Conservation (phyloP, 2,888 invertebrate genomes). For the Philonicus albiceps region DNA sequence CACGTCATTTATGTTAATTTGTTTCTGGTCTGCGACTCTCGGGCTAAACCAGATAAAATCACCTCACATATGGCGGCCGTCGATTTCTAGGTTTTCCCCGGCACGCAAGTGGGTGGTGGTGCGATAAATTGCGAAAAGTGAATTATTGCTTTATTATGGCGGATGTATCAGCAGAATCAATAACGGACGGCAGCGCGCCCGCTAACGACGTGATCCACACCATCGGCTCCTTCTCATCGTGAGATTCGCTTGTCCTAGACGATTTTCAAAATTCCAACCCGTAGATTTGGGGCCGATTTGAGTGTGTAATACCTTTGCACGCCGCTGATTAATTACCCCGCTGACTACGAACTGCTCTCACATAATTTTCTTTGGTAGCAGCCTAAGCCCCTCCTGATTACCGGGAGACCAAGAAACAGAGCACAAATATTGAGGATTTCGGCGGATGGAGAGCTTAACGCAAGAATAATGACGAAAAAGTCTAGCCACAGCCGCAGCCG, state of each 20-base stretch:
- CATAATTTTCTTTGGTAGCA: not conserved
- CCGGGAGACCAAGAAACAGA: not conserved
- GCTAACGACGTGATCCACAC: not conserved
- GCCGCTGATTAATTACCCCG: constrained; percentile 25
- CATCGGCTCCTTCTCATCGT: not conserved
- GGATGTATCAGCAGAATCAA: constrained; percentile 15
- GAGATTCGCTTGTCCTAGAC: not conserved
- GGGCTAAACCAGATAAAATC: constrained; percentile 5
- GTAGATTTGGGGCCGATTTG: not conserved
- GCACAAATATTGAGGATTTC: constrained; percentile 33
- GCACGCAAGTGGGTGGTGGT: constrained; percentile 16
- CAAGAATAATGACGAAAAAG: not conserved
- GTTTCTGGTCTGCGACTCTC: constrained; percentile 13
- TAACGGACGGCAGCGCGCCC: not conserved
- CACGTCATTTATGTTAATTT: constrained; percentile 35
- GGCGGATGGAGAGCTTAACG: constrained; percentile 24
- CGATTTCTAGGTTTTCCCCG: not conserved
- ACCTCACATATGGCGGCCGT: constrained; percentile 13
- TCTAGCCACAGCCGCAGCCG: not conserved
- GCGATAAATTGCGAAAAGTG: constrained; percentile 23
- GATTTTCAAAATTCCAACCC: not conserved
- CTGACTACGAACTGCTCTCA: not conserved
- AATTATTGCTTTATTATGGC: constrained; percentile 1
- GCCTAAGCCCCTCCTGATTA: constrained; percentile 4
- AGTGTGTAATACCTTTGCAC: not conserved